Evolutionary conservation across 2,113 vertebrate species (phyloP).

Genomic region (Anolis sagrei): DNA sequence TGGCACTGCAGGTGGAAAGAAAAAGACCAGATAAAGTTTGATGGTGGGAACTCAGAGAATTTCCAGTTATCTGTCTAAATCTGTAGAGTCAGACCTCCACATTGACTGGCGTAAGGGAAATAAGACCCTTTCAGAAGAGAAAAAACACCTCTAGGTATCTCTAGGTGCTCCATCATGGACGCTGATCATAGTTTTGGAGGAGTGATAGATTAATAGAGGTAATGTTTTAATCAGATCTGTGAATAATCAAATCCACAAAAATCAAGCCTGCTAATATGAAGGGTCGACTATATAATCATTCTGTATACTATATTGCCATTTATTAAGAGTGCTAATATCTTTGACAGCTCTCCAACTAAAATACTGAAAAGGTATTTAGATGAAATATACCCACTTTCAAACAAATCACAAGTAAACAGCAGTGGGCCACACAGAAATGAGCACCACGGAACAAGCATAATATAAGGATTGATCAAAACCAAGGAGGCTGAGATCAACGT

Average conservation of each 20-base stretch:
- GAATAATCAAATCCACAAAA: too few species aligned
- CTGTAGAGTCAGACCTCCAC: neutral
- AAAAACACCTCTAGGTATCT: too few species aligned
- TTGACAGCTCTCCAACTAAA: constrained; percentile 38
- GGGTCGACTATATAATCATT: neutral
- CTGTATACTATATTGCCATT: neutral
- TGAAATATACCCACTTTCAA: constrained; percentile 37
- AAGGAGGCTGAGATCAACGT: constrained; percentile 7
- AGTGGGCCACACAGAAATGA: constrained; percentile 7
- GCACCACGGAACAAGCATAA: neutral
- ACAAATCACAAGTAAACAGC: neutral
- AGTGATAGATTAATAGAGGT: too few species aligned
- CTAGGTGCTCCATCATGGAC: too few species aligned
- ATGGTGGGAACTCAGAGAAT: constrained; percentile 48
- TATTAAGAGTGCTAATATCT: constrained; percentile 28
- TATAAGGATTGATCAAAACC: neutral
- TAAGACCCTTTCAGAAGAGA: too few species aligned
- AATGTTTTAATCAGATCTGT: too few species aligned
- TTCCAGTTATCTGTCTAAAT: constrained; percentile 38
- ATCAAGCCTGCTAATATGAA: too few species aligned
- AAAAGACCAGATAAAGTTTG: constrained; percentile 60
- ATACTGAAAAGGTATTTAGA: constrained; percentile 35
- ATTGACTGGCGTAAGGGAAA: too few species aligned
- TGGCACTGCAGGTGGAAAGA: constrained; percentile 79
- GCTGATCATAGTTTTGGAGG: too few species aligned